Base-by-base conservation (phyloP, 2,888 invertebrate genomes). In the Disparrhopalites patrizii region DNA sequence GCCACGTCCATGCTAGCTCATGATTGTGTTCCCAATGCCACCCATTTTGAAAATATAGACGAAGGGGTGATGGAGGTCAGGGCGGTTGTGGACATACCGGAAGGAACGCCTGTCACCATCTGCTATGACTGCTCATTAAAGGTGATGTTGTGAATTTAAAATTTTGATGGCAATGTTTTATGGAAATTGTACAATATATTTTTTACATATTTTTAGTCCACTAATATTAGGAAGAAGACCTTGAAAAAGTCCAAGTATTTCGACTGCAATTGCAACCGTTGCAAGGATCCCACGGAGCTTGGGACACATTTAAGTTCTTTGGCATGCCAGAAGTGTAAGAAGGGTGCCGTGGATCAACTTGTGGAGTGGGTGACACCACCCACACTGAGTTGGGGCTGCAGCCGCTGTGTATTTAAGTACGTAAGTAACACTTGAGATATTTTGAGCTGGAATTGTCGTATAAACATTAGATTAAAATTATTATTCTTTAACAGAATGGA, bases 291-390 rank as follows among this genome's bases (percentile, higher is more conserved):
- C 20, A 65, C 65, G 1, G 75, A 75, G 52, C 52, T 73, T 1
- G 71, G 70, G n/a, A 75, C 73, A 3, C 62, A 74, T 62, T 70
- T 75, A 3, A 72, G 69, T 51, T 70, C 72, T 7, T 65, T 75
- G 1, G 13, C 66, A 10, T 75, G 75, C 31, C 67, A 61, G 3
- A 64, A 62, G 3, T 75, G 75, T 43, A 70, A 68, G 20, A 71
- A 70, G 40, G 72, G 73, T 8, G 64, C 61, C 5, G 62, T 74
- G 20, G 51, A 57, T 5, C 65, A 58, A 36, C 25, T 58, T n/a
- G 23, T 18, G 5, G 65, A 65, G 23, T 65, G 65, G 65, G 65
- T 58, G 18, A 23, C 23, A n/a, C 65, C 65, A 28, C 58, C 65
- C 3, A 51, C 50, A 5, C 30, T 51, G 2, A 65, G 5, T 2